Evolutionary conservation across 2,797 vertebrate species (phyloP).

Genomic region (Brachyrhaphis roseni): DNA sequence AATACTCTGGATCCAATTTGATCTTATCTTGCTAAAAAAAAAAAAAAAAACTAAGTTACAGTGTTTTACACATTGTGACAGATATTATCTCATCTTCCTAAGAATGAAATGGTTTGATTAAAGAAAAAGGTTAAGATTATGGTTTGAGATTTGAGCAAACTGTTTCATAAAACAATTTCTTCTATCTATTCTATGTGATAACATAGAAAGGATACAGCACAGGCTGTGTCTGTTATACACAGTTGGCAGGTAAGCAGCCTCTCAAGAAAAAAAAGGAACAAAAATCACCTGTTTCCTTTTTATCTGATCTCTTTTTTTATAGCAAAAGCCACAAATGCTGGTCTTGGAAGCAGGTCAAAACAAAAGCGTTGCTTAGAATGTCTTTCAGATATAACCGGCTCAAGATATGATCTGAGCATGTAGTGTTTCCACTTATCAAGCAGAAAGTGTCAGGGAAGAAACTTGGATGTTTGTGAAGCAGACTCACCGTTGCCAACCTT

Average conservation of each 20-base stretch:
- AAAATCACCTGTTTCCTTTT: not conserved
- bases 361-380: slow-evolving; percentile 22
- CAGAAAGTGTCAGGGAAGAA: slow-evolving; percentile 26
- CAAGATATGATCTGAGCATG: slow-evolving; percentile 31
- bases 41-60: not conserved
- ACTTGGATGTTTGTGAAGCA: slow-evolving; percentile 42
- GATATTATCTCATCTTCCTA: not conserved
- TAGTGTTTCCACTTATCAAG: slow-evolving; percentile 42
- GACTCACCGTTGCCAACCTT: slow-evolving; percentile 85
- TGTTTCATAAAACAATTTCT: not conserved
- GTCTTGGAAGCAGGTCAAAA: slow-evolving; percentile 34
- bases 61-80: not conserved
- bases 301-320: slow-evolving; percentile 4
- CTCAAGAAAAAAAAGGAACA: not conserved
- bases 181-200: slow-evolving; percentile 2
- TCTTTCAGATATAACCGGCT: slow-evolving; percentile 28
- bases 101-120: not conserved
- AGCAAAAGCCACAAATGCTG: slow-evolving; percentile 9
- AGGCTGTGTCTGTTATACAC: slow-evolving; percentile 5
- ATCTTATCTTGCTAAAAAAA: not conserved
- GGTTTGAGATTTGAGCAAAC: slow-evolving; percentile 3
- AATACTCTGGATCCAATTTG: not conserved
- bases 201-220: slow-evolving; percentile 5
- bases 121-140: not conserved
- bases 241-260: not conserved